Percentiles rank a stretch among this genome's conserved stretches.
These are phyloP conservation scores for Schizothorax lantsangensis DNA, from an alignment of 2,797 vertebrate species.

Conservation along the genomic window DNA sequence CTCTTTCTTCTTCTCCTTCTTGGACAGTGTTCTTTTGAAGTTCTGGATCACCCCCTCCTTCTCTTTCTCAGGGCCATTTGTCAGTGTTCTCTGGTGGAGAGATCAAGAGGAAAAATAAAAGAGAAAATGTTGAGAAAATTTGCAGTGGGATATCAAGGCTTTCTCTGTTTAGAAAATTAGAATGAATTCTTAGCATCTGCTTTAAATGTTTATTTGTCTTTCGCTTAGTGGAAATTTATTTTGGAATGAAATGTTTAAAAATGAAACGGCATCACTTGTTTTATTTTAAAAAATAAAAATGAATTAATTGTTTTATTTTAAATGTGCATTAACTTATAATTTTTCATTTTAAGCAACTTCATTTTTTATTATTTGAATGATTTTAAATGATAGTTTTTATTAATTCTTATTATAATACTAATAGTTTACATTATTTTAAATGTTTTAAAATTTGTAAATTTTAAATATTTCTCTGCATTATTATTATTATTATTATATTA, in stretches of 20 bases:
- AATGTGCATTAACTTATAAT: no score
- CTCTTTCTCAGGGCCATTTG: conserved; percentile 96
- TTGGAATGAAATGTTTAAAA: no score
- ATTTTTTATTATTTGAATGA: not conserved
- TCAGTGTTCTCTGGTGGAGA: conserved; percentile 87
- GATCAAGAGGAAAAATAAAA: not conserved
- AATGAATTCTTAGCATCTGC: not conserved
- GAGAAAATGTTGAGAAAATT: not conserved
- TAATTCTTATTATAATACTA: not conserved
- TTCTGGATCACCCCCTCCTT: conserved; percentile 98
- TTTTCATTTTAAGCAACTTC: no score
- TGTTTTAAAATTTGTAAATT: no score
- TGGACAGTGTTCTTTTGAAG: conserved; percentile 95
- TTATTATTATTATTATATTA: not conserved
- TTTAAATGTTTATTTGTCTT: not conserved
- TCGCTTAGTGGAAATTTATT: not conserved
- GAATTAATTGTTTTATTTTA: no score
- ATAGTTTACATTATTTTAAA: not conserved
- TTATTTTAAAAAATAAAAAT: no score
- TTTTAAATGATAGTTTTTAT: not conserved
- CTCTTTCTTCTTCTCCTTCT: conserved; percentile 98
- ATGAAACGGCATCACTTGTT: not conserved
- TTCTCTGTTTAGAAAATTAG: not conserved
- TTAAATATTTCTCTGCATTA: not conserved
- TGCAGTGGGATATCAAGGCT: not conserved